Evolutionary conservation across 2,113 vertebrate genomes (phyloP), one percentile per base, ranked within the genome.

Genomic region (Otis tarda): DNA sequence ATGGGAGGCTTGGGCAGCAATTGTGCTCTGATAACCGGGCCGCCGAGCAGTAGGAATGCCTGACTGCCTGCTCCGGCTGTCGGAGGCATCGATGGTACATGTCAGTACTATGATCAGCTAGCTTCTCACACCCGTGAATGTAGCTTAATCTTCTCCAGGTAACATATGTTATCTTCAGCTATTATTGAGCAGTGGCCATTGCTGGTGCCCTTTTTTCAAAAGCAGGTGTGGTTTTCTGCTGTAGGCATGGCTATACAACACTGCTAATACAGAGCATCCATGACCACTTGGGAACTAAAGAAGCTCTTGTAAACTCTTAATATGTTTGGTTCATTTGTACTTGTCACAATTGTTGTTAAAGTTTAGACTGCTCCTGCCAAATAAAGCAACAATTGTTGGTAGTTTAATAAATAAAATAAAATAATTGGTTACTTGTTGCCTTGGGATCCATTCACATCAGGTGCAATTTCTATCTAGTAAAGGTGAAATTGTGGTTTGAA

Each of bases 41-140:
- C 15, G 18, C 20, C 0, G 0, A 33, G 19, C 4, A 0, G 28
- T 3, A 67, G 24, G 27, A 15, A 20, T 37, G 12, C 24, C 13
- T 28, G 27, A 41, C 52, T 41, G 33, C 23, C 23, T n/a, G 24
- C 50, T 74, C 55, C 0, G 0, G 37, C 59, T 45, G 17, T 12
- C 6, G 1, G 9, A 19, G 53, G 45, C n/a, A 39, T 14, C 3
- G 2, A 19, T 1, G 14, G 61, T 17, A 18, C 31, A 3, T 8
- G 6, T 31, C 23, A 63, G 12, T 22, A 12, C 25, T 41, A 11
- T 4, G 3, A 84, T 31, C 60, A 43, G 12, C 23, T 41, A 74
- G 52, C 31, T 71, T 94, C 47, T 43, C n/a, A 17, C 68, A 69
- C 0, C 1, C 2, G 1, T 3, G 6, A 74, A 61, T 1, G 1